These are phyloP conservation scores for Mesorhabditis belari DNA, from an alignment of 2,888 invertebrate genomes.

Conservation along the genomic window DNA sequence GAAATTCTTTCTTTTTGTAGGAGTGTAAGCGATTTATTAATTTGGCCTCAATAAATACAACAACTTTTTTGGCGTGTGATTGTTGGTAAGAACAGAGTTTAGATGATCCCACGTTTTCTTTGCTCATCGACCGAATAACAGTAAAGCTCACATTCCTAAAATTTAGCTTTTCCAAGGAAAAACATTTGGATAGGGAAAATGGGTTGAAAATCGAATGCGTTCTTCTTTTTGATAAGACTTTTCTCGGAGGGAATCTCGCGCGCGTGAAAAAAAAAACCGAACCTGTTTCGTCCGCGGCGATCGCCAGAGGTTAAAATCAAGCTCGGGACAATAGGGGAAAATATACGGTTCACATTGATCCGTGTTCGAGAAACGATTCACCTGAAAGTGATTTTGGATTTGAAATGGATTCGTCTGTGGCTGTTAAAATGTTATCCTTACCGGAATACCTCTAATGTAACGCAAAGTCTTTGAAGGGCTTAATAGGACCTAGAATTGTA, in stretches of 20 bases:
- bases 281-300: constrained; percentile 51
- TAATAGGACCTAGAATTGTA: too few relatives aligned
- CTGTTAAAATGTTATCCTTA: too few relatives aligned
- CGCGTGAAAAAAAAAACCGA: background rate
- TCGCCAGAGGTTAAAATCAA: constrained; percentile 53
- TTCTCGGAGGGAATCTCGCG: background rate
- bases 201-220: background rate
- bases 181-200: background rate
- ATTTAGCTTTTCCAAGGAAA: constrained; percentile 4
- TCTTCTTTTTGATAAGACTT: background rate
- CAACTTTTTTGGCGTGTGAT: background rate
- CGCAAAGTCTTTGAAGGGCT: too few relatives aligned
- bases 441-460: too few relatives aligned
- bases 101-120: constrained; percentile 47
- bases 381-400: constrained; percentile 31
- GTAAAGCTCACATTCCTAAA: constrained; percentile 51
- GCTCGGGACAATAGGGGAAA: constrained; percentile 52
- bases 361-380: constrained; percentile 52
- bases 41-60: background rate
- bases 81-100: constrained; percentile 4
- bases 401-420: too few relatives aligned
- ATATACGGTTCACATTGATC: constrained; percentile 52
- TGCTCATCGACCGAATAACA: constrained; percentile 51
- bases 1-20: too few relatives aligned
- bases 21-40: too few relatives aligned